phyloP scores from a whole-genome alignment of 2,113 vertebrate species.

The Phaethornis superciliosus region DNA sequence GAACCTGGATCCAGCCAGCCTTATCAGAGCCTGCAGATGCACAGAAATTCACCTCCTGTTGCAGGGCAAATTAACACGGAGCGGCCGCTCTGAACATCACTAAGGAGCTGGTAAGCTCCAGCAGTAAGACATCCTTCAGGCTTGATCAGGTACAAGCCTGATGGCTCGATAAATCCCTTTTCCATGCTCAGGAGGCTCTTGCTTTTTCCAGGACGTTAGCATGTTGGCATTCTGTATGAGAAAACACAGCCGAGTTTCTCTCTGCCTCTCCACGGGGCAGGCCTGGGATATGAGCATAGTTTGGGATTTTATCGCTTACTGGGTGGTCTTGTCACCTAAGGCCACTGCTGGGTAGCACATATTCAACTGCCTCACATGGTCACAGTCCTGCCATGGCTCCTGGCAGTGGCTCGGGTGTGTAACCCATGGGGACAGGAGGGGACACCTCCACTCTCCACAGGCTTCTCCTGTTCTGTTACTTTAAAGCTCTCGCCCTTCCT shows the following conservation, averaged over 20 bases:
- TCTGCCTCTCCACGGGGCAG: rapidly evolving
- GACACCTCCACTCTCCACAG: background rate
- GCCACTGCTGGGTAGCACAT: background rate
- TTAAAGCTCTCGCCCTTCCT: background rate
- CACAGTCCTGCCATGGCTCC: rapidly evolving
- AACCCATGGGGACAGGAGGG: background rate
- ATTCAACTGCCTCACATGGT: rapidly evolving
- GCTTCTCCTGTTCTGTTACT: background rate
- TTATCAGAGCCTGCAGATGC: background rate
- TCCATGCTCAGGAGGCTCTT: background rate
- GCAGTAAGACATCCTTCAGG: background rate
- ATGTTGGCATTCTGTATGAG: rapidly evolving
- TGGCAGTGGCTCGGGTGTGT: rapidly evolving
- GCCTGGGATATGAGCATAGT: background rate
- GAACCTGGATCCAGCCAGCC: background rate
- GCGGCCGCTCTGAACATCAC: background rate
- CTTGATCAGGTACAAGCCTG: background rate
- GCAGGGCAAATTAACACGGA: background rate
- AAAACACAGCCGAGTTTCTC: background rate
- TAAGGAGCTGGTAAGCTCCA: background rate
- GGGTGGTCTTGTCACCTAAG: background rate
- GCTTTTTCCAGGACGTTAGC: background rate
- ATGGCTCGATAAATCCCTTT: background rate
- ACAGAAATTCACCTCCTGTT: background rate
- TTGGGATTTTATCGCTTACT: background rate